A percentile compares a stretch with the other conserved stretches of the same genome.
Conservation (phyloP, 2,113 vertebrate species). For the Myrmecobius fasciatus region DNA sequence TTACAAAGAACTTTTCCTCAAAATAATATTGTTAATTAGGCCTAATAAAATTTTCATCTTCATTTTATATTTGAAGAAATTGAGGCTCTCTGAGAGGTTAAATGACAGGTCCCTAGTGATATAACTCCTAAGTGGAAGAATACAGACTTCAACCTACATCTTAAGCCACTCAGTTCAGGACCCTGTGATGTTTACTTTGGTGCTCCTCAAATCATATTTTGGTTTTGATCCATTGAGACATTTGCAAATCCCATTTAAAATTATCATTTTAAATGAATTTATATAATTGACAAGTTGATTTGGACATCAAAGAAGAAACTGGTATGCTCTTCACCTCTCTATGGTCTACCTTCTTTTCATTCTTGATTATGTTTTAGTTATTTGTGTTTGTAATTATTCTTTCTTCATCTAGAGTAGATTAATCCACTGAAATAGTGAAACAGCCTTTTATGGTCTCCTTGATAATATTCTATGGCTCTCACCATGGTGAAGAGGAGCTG, state of each 20-base stretch:
- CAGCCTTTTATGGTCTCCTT: slow-evolving; percentile 28
- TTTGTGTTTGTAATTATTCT: slow-evolving; percentile 13
- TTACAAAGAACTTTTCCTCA: not conserved
- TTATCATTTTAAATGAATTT: not conserved
- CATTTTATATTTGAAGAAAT: not conserved
- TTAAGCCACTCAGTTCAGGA: not conserved
- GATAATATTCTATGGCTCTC: slow-evolving; percentile 36
- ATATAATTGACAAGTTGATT: not conserved
- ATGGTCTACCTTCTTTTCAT: not conserved
- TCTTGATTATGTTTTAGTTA: slow-evolving; percentile 26
- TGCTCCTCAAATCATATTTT: not conserved
- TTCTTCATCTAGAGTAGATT: not conserved
- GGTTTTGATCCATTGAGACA: not conserved
- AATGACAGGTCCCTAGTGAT: not conserved
- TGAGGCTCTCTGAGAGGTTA: not conserved
- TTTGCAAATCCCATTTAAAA: not conserved
- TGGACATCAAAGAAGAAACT: not conserved
- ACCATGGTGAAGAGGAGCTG: slow-evolving; percentile 36
- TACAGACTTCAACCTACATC: not conserved
- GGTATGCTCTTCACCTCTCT: not conserved
- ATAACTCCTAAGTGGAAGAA: not conserved
- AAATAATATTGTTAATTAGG: not conserved
- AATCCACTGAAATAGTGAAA: slow-evolving; percentile 5
- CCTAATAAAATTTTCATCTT: not conserved
- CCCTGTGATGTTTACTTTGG: not conserved